Evolutionary conservation across 2,797 vertebrate species (phyloP), one percentile per base, ranked within the genome.

Genomic region (Sebastes elongatus): DNA sequence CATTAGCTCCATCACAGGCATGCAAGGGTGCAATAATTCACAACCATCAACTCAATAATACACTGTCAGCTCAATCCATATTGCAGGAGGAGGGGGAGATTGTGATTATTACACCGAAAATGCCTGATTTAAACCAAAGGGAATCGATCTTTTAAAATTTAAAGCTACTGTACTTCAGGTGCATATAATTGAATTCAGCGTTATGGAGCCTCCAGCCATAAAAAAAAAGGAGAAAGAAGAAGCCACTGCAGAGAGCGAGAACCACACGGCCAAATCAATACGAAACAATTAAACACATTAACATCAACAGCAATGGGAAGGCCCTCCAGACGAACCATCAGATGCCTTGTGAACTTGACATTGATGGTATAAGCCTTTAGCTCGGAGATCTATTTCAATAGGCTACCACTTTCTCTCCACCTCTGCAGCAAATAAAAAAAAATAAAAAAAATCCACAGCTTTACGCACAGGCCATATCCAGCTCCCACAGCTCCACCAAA

Each of bases 201-300:
- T 93, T 94, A 92, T 90, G 89, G 88, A 93, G 93, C 94, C 93
- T 93, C 68, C 82, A 91, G 94, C 89, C 93, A 94, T 91, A 92
- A 80, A 3, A 80, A 3, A 10, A 6, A 35, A 16, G 62, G 69
- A 71, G 80, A 71, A 73, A 87, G 83, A 86, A 49, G 7, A 32
- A 85, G 85, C 70, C 82, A 86, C 82, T 90, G 84, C 87, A 92
- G 87, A 85, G 91, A 85, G 38, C 38, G 6, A 42, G 88, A 93
- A 94, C 89, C 92, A 87, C 93, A 81, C 84, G 81, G 87, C 90
- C 90, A 49, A 88, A 96, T 96, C 95, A 94, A 96, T 96, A 94
- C 76, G 82, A 94, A 94, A 95, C 95, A 95, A 96, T 96, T 96
- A 96, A 95, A 95, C 92, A 95, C 94, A 95, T 96, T 95, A 95